Conservation (phyloP, 2,797 vertebrate genomes). For the Clarias platycephalus region DNA sequence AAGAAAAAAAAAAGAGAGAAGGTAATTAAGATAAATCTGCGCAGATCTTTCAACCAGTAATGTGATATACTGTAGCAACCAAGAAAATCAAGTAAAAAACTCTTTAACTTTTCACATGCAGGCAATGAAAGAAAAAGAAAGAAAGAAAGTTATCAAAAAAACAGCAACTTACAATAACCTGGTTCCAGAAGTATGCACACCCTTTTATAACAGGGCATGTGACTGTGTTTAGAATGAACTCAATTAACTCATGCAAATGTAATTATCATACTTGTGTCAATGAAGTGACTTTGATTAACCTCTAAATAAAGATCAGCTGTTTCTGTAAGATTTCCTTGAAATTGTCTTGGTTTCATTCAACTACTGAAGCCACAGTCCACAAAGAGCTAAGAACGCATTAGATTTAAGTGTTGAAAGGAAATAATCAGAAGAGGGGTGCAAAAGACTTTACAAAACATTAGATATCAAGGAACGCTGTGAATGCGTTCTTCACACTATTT, state of each 20-base stretch:
- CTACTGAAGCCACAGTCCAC: background rate
- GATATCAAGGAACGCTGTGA: background rate
- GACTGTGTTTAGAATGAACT: background rate
- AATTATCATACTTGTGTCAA: background rate
- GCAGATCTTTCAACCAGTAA: background rate
- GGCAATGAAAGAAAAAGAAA: background rate
- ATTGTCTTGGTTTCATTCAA: background rate
- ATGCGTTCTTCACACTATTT: background rate
- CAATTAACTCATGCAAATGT: background rate
- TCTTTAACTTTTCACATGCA: no score
- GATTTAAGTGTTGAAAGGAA: background rate
- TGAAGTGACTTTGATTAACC: background rate
- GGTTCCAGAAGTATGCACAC: background rate
- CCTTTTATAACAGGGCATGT: background rate
- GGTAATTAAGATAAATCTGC: background rate
- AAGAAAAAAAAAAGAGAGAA: background rate
- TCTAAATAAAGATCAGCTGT: background rate
- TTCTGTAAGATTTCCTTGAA: background rate
- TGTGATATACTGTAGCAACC: background rate
- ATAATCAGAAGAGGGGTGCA: background rate
- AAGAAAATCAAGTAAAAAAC: background rate
- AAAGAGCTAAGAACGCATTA: background rate
- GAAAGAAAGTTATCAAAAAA: no score
- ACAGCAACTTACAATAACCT: background rate
- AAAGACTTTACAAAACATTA: background rate